These are phyloP conservation scores for Melipona beecheii DNA, from an alignment of 2,888 invertebrate genomes.

Conservation along the genomic window DNA sequence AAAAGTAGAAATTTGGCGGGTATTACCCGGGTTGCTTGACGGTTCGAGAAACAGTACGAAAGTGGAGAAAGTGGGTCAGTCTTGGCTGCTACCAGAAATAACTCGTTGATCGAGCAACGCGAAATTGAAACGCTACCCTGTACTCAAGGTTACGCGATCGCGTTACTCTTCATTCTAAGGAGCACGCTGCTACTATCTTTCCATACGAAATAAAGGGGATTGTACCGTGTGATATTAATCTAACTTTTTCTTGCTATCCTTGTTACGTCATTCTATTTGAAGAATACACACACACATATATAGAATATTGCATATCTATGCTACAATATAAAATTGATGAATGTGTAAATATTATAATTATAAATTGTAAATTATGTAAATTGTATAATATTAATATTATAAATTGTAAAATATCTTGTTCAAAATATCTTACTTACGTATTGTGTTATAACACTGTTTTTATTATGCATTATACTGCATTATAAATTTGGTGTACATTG, in stretches of 20 bases:
- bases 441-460: no score
- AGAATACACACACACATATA: background rate
- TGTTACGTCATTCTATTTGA: background rate
- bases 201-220: background rate
- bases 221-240: background rate
- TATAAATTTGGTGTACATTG: no score
- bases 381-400: background rate
- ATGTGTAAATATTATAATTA: background rate
- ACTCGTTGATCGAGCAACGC: slow-evolving; percentile 18
- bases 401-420: no score
- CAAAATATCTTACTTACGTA: no score
- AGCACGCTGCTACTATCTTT: no score
- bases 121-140: slow-evolving; percentile 48
- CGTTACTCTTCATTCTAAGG: slow-evolving; percentile 5
- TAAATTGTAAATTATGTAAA: background rate
- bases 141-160: slow-evolving; percentile 36
- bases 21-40: slow-evolving; percentile 22
- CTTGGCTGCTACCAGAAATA: slow-evolving; percentile 50
- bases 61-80: slow-evolving; percentile 64
- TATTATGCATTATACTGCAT: no score
- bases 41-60: slow-evolving; percentile 50
- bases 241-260: background rate
- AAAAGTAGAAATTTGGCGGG: slow-evolving; percentile 40
- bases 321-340: background rate
- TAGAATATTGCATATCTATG: background rate